phyloP scores from a whole-genome alignment of 2,797 vertebrate species.

The Eremophila alpestris region DNA sequence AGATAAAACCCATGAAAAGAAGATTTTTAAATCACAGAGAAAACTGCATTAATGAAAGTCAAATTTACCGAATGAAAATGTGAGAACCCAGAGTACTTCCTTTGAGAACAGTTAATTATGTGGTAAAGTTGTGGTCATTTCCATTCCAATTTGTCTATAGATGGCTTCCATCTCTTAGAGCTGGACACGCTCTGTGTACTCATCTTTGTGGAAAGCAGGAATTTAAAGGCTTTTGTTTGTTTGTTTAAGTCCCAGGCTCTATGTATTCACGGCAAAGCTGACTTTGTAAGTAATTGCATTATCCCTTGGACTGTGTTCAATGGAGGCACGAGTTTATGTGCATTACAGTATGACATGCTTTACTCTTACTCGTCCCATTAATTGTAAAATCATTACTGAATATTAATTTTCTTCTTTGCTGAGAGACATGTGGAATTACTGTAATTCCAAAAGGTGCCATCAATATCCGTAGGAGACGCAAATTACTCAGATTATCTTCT shows the following conservation, averaged over 20 bases:
- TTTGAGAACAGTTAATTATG: not conserved
- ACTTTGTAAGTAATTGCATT: not conserved
- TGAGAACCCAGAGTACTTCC: not conserved
- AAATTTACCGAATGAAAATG: not conserved
- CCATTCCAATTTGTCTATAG: not conserved
- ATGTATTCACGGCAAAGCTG: not conserved
- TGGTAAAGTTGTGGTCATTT: fast-evolving
- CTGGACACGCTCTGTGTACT: not conserved
- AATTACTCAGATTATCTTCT: conserved; percentile 55
- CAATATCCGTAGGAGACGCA: conserved; percentile 13
- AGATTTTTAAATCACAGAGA: not conserved
- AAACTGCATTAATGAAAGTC: not conserved
- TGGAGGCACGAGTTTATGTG: not conserved
- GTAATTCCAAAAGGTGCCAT: conserved; percentile 33
- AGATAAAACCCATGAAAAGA: not conserved
- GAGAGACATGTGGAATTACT: conserved; percentile 14
- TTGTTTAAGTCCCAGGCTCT: not conserved
- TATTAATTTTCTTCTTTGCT: conserved; percentile 44
- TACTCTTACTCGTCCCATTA: conserved; percentile 3
- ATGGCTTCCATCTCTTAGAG: fast-evolving
- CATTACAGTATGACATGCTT: not conserved
- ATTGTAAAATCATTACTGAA: conserved; percentile 22
- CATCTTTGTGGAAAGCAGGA: not conserved
- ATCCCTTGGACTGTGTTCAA: not conserved
- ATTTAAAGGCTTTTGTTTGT: not conserved